Conservation (phyloP, 1,140 invertebrate species). For the Acyrthosiphon pisum region DNA sequence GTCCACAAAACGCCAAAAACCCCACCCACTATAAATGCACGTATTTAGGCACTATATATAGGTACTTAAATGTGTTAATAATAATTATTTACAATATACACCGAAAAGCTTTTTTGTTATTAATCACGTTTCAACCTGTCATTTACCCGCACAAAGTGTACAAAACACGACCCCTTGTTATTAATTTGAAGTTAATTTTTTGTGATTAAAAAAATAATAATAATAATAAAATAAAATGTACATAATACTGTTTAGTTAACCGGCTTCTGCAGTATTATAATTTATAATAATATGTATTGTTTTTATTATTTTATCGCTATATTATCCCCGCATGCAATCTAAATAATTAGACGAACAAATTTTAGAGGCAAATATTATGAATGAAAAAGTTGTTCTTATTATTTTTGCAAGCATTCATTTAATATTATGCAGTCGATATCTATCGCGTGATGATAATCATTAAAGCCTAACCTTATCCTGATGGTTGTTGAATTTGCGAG, state of each 20-base stretch:
- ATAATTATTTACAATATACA: constrained; percentile 31
- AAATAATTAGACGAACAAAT: background rate
- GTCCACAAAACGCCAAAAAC: background rate
- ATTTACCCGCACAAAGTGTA: background rate
- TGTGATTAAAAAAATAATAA: background rate
- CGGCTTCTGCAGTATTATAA: background rate
- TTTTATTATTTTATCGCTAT: background rate
- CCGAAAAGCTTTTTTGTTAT: constrained; percentile 39
- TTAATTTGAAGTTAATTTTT: constrained; percentile 35
- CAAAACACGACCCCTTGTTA: constrained; percentile 16
- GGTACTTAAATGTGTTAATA: constrained; percentile 21
- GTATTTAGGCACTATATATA: background rate
- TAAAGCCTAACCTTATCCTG: background rate
- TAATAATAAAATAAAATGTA: background rate
- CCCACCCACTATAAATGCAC: background rate
- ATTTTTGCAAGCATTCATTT: background rate
- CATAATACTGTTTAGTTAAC: background rate
- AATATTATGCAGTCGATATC: background rate
- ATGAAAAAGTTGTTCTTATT: background rate
- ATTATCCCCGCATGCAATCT: background rate
- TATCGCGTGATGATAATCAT: background rate
- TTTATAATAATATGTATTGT: background rate
- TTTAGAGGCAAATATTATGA: background rate
- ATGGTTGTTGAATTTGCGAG: background rate
- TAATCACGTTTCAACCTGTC: constrained; percentile 30